phyloP scores from a whole-genome alignment of 2,113 vertebrate genomes.

The Gnathonemus longibarbis region DNA sequence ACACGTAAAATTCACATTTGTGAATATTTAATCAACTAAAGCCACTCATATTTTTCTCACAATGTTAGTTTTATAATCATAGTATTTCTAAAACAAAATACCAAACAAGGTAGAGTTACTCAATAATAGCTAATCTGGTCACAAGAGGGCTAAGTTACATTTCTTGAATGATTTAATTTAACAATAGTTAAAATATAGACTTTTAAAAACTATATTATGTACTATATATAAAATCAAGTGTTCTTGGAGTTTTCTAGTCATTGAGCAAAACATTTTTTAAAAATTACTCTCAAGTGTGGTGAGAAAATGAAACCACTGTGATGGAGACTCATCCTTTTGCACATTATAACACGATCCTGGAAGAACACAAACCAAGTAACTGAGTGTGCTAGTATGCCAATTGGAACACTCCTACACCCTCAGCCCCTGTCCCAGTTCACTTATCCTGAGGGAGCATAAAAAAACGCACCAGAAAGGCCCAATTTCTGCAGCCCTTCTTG shows the following conservation, averaged over 20 bases:
- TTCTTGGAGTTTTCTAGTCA: neutral
- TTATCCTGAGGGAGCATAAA: neutral
- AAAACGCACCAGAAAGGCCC: neutral
- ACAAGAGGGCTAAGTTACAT: neutral
- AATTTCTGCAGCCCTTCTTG: neutral
- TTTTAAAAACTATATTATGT: neutral
- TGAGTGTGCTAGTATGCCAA: neutral
- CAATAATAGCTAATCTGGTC: neutral
- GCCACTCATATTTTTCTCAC: neutral
- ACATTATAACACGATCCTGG: neutral
- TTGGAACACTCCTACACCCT: neutral
- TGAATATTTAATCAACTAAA: neutral
- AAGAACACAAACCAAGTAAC: neutral
- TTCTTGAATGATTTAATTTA: neutral
- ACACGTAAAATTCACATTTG: neutral
- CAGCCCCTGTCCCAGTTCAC: neutral
- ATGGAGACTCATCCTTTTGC: neutral
- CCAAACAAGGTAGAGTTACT: neutral
- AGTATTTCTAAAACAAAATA: constrained; percentile 2
- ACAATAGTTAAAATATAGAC: neutral
- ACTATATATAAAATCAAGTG: neutral
- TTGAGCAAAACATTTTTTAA: neutral
- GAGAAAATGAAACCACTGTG: neutral
- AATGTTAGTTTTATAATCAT: neutral
- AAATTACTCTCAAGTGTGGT: neutral